Base-by-base conservation (phyloP, 2,797 vertebrate genomes). In the Anabacerthia variegaticeps region DNA sequence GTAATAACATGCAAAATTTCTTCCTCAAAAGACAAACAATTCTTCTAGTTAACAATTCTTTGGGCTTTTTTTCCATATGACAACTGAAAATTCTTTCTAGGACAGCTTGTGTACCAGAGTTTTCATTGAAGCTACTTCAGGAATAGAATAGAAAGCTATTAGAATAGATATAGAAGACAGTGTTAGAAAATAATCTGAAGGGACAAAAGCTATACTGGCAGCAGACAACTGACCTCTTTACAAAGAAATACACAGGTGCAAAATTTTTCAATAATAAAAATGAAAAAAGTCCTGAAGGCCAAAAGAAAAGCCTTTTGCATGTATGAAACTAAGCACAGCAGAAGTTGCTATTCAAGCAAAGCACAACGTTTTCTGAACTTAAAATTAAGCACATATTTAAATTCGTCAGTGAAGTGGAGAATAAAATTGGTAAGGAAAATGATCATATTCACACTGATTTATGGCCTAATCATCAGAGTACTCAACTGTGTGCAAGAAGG, bases 311-410 rank as follows among this genome's bases (percentile, higher is more conserved):
- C 4, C 13, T 62, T 46, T 81, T 2, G 23, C 3, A 23, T 14
- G 4, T 20, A 43, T 48, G 14, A 87, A 72, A 63, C 4, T 43
- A 76, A 58, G 28, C 7, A 52, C 16, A 62, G 17, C 32, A 58
- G 52, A 68, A 78, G 27, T 56, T 39, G 55, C 5, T 67, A 34
- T 43, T 36, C 52, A 24, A 87, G 66, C 6, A 52, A 72, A 58
- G 8, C 7, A 76, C 28, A 54, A 28, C 2, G 56, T 71, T 41
- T 52, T 61, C 7, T 66, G 46, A 65, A 58, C 2, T 46, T 59
- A 67, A 85, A 78, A 59, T 82, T 69, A 89, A 81, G 49, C n/a
- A 61, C 20, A 65, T 59, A 48, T 30, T 87, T 79, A 52, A 72
- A 66, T 59, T 80, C 21, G 26, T 49, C 34, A 54, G 34, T 51